A percentile compares a stretch with the other conserved stretches of the same genome.
These are phyloP conservation scores for Phataginus tetradactyla DNA, from an alignment of 2,797 vertebrate species.

Conservation along the genomic window DNA sequence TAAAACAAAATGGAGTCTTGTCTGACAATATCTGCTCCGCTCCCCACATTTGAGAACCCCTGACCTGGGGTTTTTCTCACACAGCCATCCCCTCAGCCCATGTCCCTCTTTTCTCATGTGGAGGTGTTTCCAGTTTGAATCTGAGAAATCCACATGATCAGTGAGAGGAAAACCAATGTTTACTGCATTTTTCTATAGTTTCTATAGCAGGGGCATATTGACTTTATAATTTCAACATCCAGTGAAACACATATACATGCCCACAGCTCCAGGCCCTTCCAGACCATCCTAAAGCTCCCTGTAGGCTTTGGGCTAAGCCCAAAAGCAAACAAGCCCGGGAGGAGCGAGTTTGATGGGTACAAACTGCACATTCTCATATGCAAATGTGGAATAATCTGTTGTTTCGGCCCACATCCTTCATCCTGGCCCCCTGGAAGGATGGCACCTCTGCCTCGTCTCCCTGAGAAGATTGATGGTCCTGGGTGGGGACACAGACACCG, in stretches of 20 bases:
- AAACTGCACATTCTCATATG: slow-evolving; percentile 62
- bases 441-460: slow-evolving; percentile 64
- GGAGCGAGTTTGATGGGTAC: slow-evolving; percentile 40
- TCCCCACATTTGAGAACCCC: too few species aligned
- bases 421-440: slow-evolving; percentile 63
- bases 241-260: not conserved
- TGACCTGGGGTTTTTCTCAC: accelerated
- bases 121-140: not conserved
- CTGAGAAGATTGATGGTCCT: slow-evolving; percentile 69
- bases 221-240: not conserved
- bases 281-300: too few species aligned
- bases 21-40: too few species aligned
- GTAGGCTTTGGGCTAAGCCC: too few species aligned
- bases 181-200: not conserved
- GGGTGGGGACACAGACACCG: slow-evolving; percentile 13
- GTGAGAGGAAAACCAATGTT: accelerated
- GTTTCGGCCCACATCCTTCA: slow-evolving; percentile 65
- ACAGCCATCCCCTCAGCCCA: accelerated
- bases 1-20: too few species aligned
- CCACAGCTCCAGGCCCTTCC: not conserved
- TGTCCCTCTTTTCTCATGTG: not conserved
- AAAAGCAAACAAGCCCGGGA: not conserved
- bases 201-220: too few species aligned
- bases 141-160: not conserved
- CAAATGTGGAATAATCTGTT: slow-evolving; percentile 74